Evolutionary conservation across 2,888 invertebrate species (phyloP).

Genomic region (Cremastinae sp.): DNA sequence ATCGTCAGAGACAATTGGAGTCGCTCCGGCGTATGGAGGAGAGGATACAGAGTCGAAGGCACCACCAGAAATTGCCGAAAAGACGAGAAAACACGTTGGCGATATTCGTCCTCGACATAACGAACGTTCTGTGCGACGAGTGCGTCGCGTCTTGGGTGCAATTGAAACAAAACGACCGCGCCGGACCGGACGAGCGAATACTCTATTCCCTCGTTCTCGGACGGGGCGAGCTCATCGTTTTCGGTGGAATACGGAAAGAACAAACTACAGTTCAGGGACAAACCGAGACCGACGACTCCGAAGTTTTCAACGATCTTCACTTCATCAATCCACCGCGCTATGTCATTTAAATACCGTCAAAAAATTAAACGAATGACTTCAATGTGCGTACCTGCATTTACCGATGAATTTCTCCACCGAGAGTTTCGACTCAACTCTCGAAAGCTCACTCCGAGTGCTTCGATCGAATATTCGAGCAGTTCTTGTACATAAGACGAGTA

Average conservation of each 20-base stretch:
- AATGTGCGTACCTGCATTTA: too few species aligned
- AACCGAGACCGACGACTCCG: constrained; percentile 74
- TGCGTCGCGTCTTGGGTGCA: constrained; percentile 87
- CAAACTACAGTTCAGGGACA: constrained; percentile 82
- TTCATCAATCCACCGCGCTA: constrained; percentile 78
- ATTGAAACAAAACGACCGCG: constrained; percentile 85
- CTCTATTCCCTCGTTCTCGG: constrained; percentile 94
- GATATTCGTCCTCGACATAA: constrained; percentile 93
- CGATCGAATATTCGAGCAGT: too few species aligned
- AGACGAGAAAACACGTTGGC: constrained; percentile 87
- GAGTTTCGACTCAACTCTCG: too few species aligned
- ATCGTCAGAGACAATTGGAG: constrained; percentile 85
- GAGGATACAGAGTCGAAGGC: constrained; percentile 80
- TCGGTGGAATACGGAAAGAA: constrained; percentile 96
- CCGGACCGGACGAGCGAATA: constrained; percentile 93
- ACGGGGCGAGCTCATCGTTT: constrained; percentile 95
- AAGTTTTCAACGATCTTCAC: constrained; percentile 78
- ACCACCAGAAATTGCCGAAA: constrained; percentile 81
- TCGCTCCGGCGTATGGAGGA: constrained; percentile 86
- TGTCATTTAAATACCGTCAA: constrained; percentile 47
- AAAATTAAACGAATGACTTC: neutral
- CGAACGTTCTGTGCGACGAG: constrained; percentile 85
- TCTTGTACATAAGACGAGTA: constrained; percentile 37
- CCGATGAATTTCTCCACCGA: too few species aligned
- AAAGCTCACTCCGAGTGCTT: too few species aligned